Evolutionary conservation across 2,113 vertebrate genomes (phyloP).

Genomic region (Miniopterus natalensis): DNA sequence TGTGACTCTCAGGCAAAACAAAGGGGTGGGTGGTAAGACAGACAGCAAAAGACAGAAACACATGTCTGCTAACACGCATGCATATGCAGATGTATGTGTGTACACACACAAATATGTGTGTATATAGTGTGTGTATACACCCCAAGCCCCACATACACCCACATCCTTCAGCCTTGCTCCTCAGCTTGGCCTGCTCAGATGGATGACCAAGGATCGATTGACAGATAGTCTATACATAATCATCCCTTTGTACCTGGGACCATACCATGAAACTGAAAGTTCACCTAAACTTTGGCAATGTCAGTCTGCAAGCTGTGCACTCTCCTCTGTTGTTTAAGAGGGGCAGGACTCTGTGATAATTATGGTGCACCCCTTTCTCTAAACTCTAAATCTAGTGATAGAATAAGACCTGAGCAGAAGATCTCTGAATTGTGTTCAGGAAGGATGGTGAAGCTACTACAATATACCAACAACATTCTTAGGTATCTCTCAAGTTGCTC

Average conservation of each 20-base stretch:
- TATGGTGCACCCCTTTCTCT: rapidly evolving
- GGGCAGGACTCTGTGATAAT: rapidly evolving
- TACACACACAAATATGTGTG: background rate
- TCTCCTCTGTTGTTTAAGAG: too few species aligned
- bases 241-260: rapidly evolving
- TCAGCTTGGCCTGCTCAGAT: background rate
- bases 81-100: background rate
- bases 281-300: background rate
- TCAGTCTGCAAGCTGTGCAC: rapidly evolving
- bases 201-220: too few species aligned
- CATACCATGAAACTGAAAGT: rapidly evolving
- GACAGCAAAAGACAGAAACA: background rate
- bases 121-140: too few species aligned
- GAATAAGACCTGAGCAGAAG: background rate
- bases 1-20: background rate
- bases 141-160: rapidly evolving
- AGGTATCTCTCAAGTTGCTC: background rate
- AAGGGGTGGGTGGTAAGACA: background rate
- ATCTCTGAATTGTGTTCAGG: rapidly evolving
- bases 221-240: rapidly evolving
- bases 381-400: background rate
- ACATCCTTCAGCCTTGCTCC: background rate
- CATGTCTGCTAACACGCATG: rapidly evolving
- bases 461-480: background rate
- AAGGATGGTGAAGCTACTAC: background rate